Percentiles rank a stretch among this genome's conserved stretches.
Evolutionary conservation across 2,888 invertebrate genomes (phyloP).

Genomic region (Mythimna pallens): DNA sequence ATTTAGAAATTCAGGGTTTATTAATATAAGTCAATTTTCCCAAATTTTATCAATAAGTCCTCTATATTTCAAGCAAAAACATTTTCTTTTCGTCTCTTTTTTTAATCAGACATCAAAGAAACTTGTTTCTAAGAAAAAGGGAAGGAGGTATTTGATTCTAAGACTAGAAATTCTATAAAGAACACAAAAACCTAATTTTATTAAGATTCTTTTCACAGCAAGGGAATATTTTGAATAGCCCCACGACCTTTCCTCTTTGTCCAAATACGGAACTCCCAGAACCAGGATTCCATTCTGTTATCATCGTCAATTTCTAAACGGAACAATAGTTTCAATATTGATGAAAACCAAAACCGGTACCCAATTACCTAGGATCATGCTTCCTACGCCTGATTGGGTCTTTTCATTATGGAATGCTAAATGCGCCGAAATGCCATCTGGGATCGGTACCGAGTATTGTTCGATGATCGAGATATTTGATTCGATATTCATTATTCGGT

Average conservation of each 20-base stretch:
- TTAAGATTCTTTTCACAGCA: constrained; percentile 10
- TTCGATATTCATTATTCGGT: constrained; percentile 61
- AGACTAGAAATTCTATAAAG: background rate
- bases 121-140: background rate
- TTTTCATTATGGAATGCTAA: constrained; percentile 61
- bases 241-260: constrained; percentile 38
- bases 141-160: background rate
- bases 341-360: constrained; percentile 58
- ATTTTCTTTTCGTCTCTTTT: background rate
- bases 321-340: constrained; percentile 53
- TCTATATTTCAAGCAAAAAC: background rate
- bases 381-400: constrained; percentile 60
- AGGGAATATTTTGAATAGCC: constrained; percentile 47
- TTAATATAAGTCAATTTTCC: no score
- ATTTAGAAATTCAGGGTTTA: no score
- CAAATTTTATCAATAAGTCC: no score
- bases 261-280: constrained; percentile 26
- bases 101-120: background rate
- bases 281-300: constrained; percentile 34
- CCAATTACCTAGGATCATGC: constrained; percentile 59
- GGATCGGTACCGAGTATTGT: constrained; percentile 53
- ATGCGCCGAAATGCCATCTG: constrained; percentile 46
- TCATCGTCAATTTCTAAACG: constrained; percentile 32
- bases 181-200: constrained; percentile 25
- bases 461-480: constrained; percentile 48